Base-by-base conservation (phyloP, 1,140 invertebrate genomes). In the Mizuhopecten yessoensis region DNA sequence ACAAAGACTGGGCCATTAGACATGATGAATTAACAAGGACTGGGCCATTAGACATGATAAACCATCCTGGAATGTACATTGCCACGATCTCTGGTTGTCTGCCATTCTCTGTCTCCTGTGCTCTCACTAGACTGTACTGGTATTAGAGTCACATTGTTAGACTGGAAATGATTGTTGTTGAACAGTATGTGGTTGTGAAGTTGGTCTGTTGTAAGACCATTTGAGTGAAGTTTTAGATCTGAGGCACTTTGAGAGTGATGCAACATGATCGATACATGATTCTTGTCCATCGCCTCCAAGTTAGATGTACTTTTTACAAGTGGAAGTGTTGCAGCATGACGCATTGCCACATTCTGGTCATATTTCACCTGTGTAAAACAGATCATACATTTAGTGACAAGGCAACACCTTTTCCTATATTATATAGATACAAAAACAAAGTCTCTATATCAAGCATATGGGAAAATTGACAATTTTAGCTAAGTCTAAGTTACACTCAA, bases 331-430 rank as follows among this genome's bases (percentile, higher is more conserved):
- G 91, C 90, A 88, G 94, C 92, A 87, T 92, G 91, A 33, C 97
- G 97, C 90, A 97, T 97, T 5, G 94, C 95, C 89, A 97, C 94
- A 94, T 97, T 97, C 33, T 98, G 97, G 96, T 98, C 98, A 95
- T 98, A 98, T 95, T 98, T 98, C 0, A 98, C 98, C 97, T 97
- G 95, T 92, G 97, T 97, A 93, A 87, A 90, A 91, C 89, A 87
- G 90, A 57, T 87, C 34, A 87, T 34, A 87, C 36, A 39, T 39
- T 39, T 39, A 39, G 36, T 39, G 13, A 7, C 36, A 39, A 5
- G 13, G 36, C 36, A 39, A 39, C 36, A 7, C 5, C 36, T 39
- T 39, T 39, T n/a, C n/a, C n/a, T n/a, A n/a, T n/a, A n/a, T n/a
- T n/a, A n/a, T n/a, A n/a, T n/a, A n/a, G n/a, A n/a, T n/a, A n/a